Evolutionary conservation across 2,888 invertebrate genomes (phyloP).

Genomic region (Drosophila mettleri): DNA sequence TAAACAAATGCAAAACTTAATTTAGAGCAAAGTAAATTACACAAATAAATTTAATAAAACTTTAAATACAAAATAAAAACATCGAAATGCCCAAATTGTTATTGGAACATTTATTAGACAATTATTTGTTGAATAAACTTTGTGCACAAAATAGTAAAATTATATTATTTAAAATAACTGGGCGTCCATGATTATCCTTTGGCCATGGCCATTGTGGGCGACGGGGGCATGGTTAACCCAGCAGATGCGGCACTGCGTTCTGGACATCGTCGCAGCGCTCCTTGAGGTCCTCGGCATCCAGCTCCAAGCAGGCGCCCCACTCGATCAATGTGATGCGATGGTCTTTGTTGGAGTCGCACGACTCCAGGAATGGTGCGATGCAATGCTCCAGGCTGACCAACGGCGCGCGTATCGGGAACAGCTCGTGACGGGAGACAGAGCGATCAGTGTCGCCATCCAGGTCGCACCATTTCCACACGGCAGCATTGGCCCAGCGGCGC

Average conservation of each 20-base stretch:
- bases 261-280: slow-evolving; percentile 92
- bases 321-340: slow-evolving; percentile 95
- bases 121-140: slow-evolving; percentile 51
- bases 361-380: slow-evolving; percentile 97
- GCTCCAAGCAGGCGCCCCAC: slow-evolving; percentile 95
- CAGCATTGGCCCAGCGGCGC: slow-evolving; percentile 95
- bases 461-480: slow-evolving; percentile 99
- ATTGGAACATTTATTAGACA: slow-evolving; percentile 50
- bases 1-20: slow-evolving; percentile 67
- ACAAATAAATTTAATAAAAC: slow-evolving; percentile 79
- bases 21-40: slow-evolving; percentile 77
- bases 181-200: not conserved
- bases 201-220: not conserved
- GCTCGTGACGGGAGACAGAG: slow-evolving; percentile 96
- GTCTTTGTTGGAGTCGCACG: slow-evolving; percentile 94
- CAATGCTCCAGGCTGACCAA: slow-evolving; percentile 98
- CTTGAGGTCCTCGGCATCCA: slow-evolving; percentile 93
- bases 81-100: slow-evolving; percentile 48
- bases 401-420: slow-evolving; percentile 98
- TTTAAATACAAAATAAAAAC: slow-evolving; percentile 61
- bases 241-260: slow-evolving; percentile 84
- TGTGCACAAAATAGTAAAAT: slow-evolving; percentile 53
- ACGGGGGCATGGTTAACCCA: slow-evolving; percentile 67
- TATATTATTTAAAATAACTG: slow-evolving; percentile 18
- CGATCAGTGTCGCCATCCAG: slow-evolving; percentile 96